phyloP scores from a whole-genome alignment of 2,113 vertebrate species.

The Spizaetus ornatus region DNA sequence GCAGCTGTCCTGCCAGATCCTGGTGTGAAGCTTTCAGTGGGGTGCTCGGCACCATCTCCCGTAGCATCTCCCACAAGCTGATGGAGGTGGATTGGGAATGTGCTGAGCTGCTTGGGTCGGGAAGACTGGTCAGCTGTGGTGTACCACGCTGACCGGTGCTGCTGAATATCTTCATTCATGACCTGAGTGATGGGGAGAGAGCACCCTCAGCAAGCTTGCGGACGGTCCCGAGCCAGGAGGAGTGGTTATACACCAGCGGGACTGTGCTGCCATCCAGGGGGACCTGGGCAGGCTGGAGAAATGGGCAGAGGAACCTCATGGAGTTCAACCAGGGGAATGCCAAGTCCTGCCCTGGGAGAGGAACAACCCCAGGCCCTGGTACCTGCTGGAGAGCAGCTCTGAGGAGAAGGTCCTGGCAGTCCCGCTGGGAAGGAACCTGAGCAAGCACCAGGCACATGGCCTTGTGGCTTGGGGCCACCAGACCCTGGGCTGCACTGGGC shows the following conservation, averaged over 20 bases:
- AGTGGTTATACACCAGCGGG: rapidly evolving
- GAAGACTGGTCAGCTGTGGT: too few species aligned
- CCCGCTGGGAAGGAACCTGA: not conserved
- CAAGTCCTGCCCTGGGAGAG: not conserved
- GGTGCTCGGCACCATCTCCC: not conserved
- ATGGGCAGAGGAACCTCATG: not conserved
- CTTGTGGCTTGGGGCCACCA: not conserved
- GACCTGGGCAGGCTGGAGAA: not conserved
- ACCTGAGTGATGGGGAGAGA: not conserved
- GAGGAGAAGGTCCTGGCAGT: not conserved
- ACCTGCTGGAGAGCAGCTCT: not conserved
- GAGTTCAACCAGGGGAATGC: not conserved
- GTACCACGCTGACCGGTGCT: rapidly evolving
- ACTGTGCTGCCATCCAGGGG: not conserved
- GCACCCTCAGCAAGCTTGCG: not conserved
- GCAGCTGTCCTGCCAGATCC: not conserved
- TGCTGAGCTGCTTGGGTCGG: rapidly evolving
- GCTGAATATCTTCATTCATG: not conserved
- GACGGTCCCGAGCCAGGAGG: not conserved
- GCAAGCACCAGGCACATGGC: rapidly evolving
- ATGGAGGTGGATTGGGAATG: not conserved
- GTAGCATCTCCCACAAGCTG: not conserved
- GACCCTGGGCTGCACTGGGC: not conserved
- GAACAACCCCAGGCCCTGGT: too few species aligned
- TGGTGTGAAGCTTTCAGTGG: not conserved